Conservation (phyloP, 1,140 invertebrate species). For the Bombyx mori region ASM3026992v2 NC_085119.1:10396001-10396500, state of each 20-base stretch:
- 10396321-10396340: slow-evolving; percentile 81
- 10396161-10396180: too few relatives aligned
- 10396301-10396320: slow-evolving; percentile 97
- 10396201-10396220: too few relatives aligned
- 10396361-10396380: slow-evolving; percentile 94
- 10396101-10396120: too few relatives aligned
- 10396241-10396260: not conserved
- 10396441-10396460: slow-evolving; percentile 96
- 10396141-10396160: too few relatives aligned
- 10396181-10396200: too few relatives aligned
- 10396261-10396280: not conserved
- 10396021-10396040: too few relatives aligned
- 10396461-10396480: slow-evolving; percentile 91
- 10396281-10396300: slow-evolving; percentile 92
- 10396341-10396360: slow-evolving; percentile 92
- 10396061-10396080: too few relatives aligned
- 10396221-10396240: not conserved
- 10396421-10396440: slow-evolving; percentile 92
- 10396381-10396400: slow-evolving; percentile 93
- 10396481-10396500: not conserved
- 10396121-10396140: too few relatives aligned
- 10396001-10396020: too few relatives aligned
- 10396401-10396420: slow-evolving; percentile 95
- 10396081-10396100: too few relatives aligned
- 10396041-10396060: too few relatives aligned